Evolutionary conservation across 2,888 invertebrate species (phyloP), one percentile per base, ranked within the genome.

Genomic region (Orthosia gothica): DNA sequence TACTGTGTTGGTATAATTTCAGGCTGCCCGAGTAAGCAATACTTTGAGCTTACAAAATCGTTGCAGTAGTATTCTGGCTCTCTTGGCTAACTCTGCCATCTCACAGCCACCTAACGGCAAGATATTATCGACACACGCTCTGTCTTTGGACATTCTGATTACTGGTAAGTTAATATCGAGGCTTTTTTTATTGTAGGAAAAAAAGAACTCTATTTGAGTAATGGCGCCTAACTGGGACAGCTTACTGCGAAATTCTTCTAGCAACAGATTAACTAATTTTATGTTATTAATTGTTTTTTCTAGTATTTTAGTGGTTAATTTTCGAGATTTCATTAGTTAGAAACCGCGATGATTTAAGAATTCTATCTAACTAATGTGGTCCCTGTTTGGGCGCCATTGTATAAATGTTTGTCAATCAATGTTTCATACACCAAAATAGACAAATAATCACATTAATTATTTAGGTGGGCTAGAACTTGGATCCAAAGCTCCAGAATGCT

Each of bases 401-500:
- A 40, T 40, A 7, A 40, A 9, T 40, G 7, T 40, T 9, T 40
- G 7, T 40, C 9, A 40, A 40, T 40, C 32, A 32, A 32, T 32
- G 32, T 32, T 32, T 32, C 9, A 40, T 40, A 40, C 40, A 15
- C 5, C 15, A 23, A 11, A 47, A 55, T n/a, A 55, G 15, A 47
- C 11, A 26, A 55, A n/a, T 23, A 32, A 69, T 4, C 32, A 40
- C 0, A 13, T 20, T 15, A 20, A 54, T 73, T 69, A 64, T 55
- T 16, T 75, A 93, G 97, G 98, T 77, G 99, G 99, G 3, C 96
- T 99, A 67, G 99, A 99, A 91, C 97, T 99, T 12, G 99, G 99
- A 7, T 99, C 99, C 55, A 99, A 99, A 90, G 98, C 99, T 45
- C 97, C 98, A 23, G 98, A 99, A 84, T 99, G 99, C 89, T 99